phyloP scores from a whole-genome alignment of 2,797 vertebrate species.

The Microctenopoma stevenorrisi region DNA sequence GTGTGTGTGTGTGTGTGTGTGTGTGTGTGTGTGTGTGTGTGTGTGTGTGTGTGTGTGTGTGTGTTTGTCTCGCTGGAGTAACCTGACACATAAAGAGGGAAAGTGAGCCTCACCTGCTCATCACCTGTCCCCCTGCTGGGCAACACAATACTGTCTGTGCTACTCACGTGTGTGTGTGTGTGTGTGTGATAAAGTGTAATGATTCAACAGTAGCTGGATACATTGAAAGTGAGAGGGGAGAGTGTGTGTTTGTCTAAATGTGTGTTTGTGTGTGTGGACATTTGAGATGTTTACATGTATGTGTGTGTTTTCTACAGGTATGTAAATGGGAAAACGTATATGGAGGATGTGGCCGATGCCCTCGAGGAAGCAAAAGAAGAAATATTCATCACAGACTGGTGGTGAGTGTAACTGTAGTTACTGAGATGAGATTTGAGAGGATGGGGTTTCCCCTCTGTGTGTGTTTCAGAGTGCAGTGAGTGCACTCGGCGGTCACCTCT shows the following conservation, averaged over 20 bases:
- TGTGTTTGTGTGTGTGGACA: slow-evolving; percentile 16
- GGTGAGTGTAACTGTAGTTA: slow-evolving; percentile 81
- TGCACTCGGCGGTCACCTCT: slow-evolving; percentile 57
- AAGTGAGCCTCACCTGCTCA: slow-evolving; percentile 76
- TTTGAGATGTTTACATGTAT: slow-evolving; percentile 10
- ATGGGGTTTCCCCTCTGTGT: slow-evolving; percentile 6
- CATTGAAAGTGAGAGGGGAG: slow-evolving; percentile 19
- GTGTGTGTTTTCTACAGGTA: slow-evolving; percentile 85
- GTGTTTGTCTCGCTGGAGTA: slow-evolving; percentile 70
- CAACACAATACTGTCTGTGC: slow-evolving; percentile 70
- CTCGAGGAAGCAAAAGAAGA: slow-evolving; percentile 95
- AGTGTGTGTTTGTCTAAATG: slow-evolving; percentile 3
- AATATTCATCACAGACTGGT: slow-evolving; percentile 99
- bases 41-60: slow-evolving; percentile 22
- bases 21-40: background rate
- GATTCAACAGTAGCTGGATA: slow-evolving; percentile 16
- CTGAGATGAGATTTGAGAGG: background rate
- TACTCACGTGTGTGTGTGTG: slow-evolving; percentile 27
- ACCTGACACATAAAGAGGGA: slow-evolving; percentile 78
- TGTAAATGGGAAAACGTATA: slow-evolving; percentile 93
- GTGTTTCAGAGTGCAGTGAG: slow-evolving; percentile 20
- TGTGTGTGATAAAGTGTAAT: slow-evolving; percentile 7
- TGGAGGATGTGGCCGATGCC: slow-evolving; percentile 93
- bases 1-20: too few relatives aligned
- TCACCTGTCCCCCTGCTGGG: slow-evolving; percentile 68